Evolutionary conservation across 2,888 invertebrate species (phyloP).

Genomic region (Ethmia dodecea): DNA sequence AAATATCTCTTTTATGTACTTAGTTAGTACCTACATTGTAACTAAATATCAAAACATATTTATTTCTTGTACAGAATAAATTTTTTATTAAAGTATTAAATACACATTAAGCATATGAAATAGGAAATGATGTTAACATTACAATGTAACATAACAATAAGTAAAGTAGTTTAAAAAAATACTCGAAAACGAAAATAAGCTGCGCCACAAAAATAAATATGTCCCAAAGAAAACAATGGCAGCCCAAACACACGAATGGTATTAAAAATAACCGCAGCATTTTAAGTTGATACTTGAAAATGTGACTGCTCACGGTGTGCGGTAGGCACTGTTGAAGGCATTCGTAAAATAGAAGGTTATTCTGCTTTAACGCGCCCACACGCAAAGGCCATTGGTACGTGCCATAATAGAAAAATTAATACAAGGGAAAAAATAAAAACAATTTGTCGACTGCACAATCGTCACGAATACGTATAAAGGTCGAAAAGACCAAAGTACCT

Average conservation of each 20-base stretch:
- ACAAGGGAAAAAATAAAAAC: conserved; percentile 26
- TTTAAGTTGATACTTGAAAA: conserved; percentile 59
- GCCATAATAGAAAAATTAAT: conserved; percentile 38
- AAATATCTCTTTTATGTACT: too few species aligned
- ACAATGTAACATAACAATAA: conserved; percentile 19
- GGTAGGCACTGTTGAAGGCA: conserved; percentile 57
- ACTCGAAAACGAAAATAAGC: conserved; percentile 28
- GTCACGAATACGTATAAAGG: too few species aligned
- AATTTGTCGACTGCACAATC: conserved; percentile 9
- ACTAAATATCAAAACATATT: too few species aligned
- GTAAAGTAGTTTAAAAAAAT: conserved; percentile 28
- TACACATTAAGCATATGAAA: background rate
- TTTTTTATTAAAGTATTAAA: too few species aligned
- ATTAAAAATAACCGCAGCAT: conserved; percentile 56
- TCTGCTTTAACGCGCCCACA: conserved; percentile 64
- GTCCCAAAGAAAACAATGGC: conserved; percentile 66
- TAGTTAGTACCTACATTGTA: too few species aligned
- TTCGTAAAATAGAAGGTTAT: conserved; percentile 57
- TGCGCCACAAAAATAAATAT: conserved; percentile 48
- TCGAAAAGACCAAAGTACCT: too few species aligned
- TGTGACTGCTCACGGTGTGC: conserved; percentile 57
- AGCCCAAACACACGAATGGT: conserved; percentile 42
- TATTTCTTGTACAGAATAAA: too few species aligned
- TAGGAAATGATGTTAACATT: background rate
- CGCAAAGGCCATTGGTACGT: conserved; percentile 44